A percentile compares a stretch with the other conserved stretches of the same genome.
Conservation (phyloP, 2,113 vertebrate species). For the Halcyon malimbica region DNA sequence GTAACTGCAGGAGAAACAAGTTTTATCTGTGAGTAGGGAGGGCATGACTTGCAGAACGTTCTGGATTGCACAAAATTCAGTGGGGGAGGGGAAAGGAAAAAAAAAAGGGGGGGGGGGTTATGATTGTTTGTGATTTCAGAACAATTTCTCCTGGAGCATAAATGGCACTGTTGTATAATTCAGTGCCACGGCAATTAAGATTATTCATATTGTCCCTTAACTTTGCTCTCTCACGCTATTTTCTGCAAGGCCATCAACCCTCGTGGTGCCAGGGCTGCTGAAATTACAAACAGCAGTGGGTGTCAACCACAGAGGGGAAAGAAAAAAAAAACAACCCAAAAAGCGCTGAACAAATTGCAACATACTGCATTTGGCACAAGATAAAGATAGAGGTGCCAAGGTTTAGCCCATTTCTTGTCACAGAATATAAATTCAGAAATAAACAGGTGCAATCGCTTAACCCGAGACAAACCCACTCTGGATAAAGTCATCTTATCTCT, state of each 20-base stretch:
- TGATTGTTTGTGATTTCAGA: accelerated
- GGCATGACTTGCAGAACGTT: background rate
- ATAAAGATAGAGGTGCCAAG: background rate
- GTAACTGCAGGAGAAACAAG: background rate
- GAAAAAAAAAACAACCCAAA: background rate
- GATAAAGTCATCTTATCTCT: background rate
- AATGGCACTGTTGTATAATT: background rate
- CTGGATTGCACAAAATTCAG: background rate
- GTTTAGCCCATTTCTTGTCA: background rate
- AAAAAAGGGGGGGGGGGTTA: background rate
- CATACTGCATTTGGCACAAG: background rate
- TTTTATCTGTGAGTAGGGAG: background rate
- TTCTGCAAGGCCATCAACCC: constrained; percentile 7
- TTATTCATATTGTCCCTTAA: background rate
- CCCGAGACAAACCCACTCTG: background rate
- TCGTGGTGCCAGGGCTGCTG: background rate
- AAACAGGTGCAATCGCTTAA: constrained; percentile 15
- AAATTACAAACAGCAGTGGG: constrained; percentile 2
- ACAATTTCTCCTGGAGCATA: background rate
- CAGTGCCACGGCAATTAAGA: background rate
- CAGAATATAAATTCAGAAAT: background rate
- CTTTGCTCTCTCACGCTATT: background rate
- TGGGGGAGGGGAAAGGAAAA: background rate
- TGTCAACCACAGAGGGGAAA: background rate
- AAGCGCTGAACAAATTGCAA: background rate